A percentile compares a stretch with the other conserved stretches of the same genome.
Conservation (phyloP, 2,888 invertebrate genomes). For the Chorisops tibialis region DNA sequence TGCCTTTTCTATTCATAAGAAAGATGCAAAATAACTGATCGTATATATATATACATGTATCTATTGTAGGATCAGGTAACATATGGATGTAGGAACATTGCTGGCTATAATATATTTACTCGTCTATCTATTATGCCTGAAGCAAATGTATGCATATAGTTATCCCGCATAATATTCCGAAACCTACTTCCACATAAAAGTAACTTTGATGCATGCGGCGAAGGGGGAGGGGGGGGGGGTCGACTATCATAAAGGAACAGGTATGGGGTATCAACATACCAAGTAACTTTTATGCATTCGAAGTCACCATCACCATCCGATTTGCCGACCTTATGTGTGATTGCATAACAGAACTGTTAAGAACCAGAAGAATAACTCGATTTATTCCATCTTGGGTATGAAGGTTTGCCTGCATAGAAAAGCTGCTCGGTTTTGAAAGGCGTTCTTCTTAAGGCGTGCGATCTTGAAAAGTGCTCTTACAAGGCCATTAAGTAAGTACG, state of each 20-base stretch:
- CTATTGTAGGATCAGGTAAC: no score
- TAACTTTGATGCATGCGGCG: no score
- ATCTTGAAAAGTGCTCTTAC: slow-evolving; percentile 25
- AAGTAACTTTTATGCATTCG: neutral
- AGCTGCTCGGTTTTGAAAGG: neutral
- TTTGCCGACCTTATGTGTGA: slow-evolving; percentile 19
- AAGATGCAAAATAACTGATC: slow-evolving; percentile 22
- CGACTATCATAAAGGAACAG: slow-evolving; percentile 19
- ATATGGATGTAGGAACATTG: neutral
- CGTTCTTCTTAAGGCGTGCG: slow-evolving; percentile 4
- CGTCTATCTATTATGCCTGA: no score
- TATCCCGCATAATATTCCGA: slow-evolving; percentile 22
- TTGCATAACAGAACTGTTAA: slow-evolving; percentile 27
- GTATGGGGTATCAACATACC: neutral
- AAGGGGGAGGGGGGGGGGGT: neutral
- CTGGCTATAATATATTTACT: neutral
- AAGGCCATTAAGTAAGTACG: slow-evolving; percentile 21
- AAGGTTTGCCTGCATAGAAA: neutral
- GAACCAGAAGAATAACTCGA: slow-evolving; percentile 25
- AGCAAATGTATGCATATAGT: slow-evolving; percentile 18
- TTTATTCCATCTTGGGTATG: slow-evolving; percentile 17
- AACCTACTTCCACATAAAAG: slow-evolving; percentile 23
- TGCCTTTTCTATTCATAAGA: slow-evolving; percentile 1
- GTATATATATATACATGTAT: slow-evolving; percentile 8
- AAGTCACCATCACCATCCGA: slow-evolving; percentile 19